Conservation (phyloP, 2,113 vertebrate species). For the Engystomops pustulosus region DNA sequence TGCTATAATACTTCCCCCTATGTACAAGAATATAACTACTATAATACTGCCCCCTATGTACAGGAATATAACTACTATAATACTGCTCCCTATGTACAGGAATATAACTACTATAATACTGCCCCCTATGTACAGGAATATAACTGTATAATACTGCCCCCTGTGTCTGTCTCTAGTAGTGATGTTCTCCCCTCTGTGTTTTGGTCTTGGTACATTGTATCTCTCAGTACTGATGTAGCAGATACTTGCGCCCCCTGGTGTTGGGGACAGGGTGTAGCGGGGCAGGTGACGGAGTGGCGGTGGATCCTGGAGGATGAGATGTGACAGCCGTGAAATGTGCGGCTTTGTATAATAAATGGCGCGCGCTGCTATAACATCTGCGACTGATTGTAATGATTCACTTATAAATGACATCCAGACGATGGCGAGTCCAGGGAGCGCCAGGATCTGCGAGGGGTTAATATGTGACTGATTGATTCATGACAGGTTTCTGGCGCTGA, state of each 20-base stretch:
- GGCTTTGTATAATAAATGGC: slow-evolving; percentile 43
- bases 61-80: slow-evolving; percentile 3
- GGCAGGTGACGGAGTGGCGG: slow-evolving; percentile 14
- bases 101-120: slow-evolving; percentile 3
- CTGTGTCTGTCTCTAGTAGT: no score
- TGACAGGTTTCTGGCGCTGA: no score
- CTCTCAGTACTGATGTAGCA: no score
- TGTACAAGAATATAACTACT: neutral
- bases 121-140: no score
- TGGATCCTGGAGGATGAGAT: neutral
- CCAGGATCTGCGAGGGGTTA: no score
- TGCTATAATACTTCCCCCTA: neutral
- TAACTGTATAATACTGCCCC: neutral
- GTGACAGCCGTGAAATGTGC: slow-evolving; percentile 43
- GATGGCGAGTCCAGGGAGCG: neutral
- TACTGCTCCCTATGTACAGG: neutral
- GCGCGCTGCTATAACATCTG: slow-evolving; percentile 32
- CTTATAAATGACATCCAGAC: slow-evolving; percentile 35
- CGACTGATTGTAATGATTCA: slow-evolving; percentile 26
- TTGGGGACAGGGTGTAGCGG: neutral
- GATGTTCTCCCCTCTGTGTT: no score
- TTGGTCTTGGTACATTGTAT: no score
- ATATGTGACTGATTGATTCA: no score
- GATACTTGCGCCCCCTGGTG: no score
- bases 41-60: neutral